Evolutionary conservation across 1,140 invertebrate species (phyloP), one percentile per base, ranked within the genome.

Genomic region (Drosophila pandora): DNA sequence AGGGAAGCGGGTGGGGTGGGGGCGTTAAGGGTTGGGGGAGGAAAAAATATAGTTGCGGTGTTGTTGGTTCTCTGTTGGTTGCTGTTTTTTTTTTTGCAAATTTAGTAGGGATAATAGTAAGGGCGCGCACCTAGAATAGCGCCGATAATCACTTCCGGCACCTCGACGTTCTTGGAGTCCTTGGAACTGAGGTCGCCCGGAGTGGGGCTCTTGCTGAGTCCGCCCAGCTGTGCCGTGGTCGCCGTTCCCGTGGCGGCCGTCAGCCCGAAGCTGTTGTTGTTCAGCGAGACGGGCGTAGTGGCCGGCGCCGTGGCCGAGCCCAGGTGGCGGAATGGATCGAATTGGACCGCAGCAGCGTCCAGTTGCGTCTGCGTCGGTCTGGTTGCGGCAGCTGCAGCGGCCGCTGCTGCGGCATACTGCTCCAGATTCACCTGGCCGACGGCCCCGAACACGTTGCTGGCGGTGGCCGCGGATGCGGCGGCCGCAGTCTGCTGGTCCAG

Each of bases 131-230:
- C 98, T 92, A 99, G 94, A 91, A 99, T 98, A 90, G 98, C 98
- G 90, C 98, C 98, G 89, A 99, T 97, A 93, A 99, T 98, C 93
- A 96, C 95, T 94, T 96, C 98, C 62, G 97, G 95, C 92, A 99
- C 97, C 94, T 98, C 97, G 91, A 97, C 95, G 94, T 97, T 97
- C 92, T 96, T 96, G 91, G 94, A 94, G 93, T 95, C 95, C 94
- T 96, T 96, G 93, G 93, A 94, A 76, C 93, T 93, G 56, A 94
- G 91, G 92, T 96, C 95, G 73, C 95, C 95, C 74, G 96, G 96
- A 90, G 96, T 96, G 89, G 96, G 96, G 93, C 95, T 96, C 94
- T 97, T 97, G 93, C 95, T 95, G 79, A 97, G 94, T 92, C 97
- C 96, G 92, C 90, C 96, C 95, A 93, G 96, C 95, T 93, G 97